These are phyloP conservation scores for Neolamprologus longior DNA, from an alignment of 2,113 vertebrate genomes.

Conservation along the genomic window DNA sequence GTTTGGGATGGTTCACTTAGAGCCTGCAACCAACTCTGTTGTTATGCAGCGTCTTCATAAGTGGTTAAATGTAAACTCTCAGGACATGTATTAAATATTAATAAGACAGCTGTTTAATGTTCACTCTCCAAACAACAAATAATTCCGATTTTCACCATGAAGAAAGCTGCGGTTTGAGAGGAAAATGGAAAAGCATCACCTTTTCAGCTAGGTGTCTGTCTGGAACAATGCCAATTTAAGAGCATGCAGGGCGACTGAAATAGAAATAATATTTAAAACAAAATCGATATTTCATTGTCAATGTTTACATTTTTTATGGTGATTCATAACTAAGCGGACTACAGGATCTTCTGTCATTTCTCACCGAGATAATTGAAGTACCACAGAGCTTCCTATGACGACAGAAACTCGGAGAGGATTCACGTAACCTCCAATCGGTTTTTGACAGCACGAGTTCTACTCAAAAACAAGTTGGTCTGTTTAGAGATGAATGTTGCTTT, in stretches of 20 bases:
- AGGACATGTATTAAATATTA: slow-evolving; percentile 28
- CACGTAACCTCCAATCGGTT: not conserved
- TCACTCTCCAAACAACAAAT: not conserved
- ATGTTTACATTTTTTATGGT: slow-evolving; percentile 17
- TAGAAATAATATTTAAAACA: not conserved
- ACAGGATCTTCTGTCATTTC: not conserved
- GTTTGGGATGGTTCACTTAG: slow-evolving; percentile 3
- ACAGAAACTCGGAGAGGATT: not conserved
- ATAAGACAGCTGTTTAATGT: not conserved
- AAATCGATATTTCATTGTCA: not conserved
- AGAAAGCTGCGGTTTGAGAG: not conserved
- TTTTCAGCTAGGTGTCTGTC: not conserved
- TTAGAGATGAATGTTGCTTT: not conserved
- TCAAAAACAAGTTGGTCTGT: not conserved
- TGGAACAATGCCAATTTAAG: not conserved
- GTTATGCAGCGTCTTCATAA: not conserved
- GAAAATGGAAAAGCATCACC: not conserved
- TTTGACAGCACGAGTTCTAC: not conserved
- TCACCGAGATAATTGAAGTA: not conserved
- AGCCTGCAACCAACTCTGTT: not conserved
- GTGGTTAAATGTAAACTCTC: slow-evolving; percentile 31
- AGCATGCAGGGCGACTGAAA: not conserved
- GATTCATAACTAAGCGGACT: not conserved
- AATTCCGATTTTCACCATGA: not conserved
- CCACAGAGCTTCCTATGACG: not conserved